Base-by-base conservation (phyloP, 2,888 invertebrate genomes). In the Crematogaster levior region DNA sequence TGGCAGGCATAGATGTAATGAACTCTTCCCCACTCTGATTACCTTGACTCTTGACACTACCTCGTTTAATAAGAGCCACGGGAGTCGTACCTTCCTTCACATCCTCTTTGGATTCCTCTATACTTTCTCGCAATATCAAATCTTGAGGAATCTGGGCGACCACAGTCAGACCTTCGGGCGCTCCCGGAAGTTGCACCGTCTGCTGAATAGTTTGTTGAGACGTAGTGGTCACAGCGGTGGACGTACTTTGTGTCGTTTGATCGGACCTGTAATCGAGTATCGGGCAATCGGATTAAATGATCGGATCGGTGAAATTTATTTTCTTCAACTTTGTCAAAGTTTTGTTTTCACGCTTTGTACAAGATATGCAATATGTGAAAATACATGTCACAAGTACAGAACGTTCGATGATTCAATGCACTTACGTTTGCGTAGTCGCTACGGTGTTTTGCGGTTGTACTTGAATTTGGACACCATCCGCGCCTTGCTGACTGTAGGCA, bases 111-210 rank as follows among this genome's bases (percentile, higher is more conserved):
- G 94, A 93, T n/a, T 94, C 94, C 40, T 94, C 94, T 74, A 95
- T 94, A 46, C 93, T 93, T 48, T 94, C 94, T 10, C 94, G 94
- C 30, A 97, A 92, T 90, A 97, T 97, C 93, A 97, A 95, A 89
- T 97, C 97, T 89, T 97, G 97, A 0, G 97, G 97, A 79, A 97
- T 93, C 12, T 97, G 96, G 0, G 97, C 96, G 30, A 97, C 95
- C 37, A 97, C 96, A 72, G 97, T 97, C 88, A 97, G 95, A 34
- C 97, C 97, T 95, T 96, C 96, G 0, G 95, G 95, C 4, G 95
- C 94, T 30, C 95, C 95, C 4, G 95, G 95, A 9, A 94, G 87
- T 63, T 94, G 94, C 0, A 94, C 94, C 1, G 94, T 94, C 65
- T 94, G 94, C 63, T 94, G 94, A 63, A 94, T 94, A n/a, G 94